Base-by-base conservation (phyloP, 2,888 invertebrate genomes). In the Asteroscopus sphinx region DNA sequence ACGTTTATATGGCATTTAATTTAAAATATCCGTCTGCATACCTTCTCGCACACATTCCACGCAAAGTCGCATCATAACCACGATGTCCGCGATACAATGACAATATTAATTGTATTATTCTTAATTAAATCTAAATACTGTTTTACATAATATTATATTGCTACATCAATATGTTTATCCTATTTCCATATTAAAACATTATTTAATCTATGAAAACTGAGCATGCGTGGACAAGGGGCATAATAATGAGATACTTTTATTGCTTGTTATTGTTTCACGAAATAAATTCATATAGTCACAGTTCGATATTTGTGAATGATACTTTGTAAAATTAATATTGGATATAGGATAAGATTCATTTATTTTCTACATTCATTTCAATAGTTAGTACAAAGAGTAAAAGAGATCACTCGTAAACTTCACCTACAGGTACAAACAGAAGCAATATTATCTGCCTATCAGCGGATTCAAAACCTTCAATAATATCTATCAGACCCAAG, bases 1-100 rank as follows among this genome's bases (percentile, higher is more conserved):
- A 66, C 56, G 40, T 66, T 52, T 70, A 68, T 73, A 75, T 75
- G 76, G 75, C 75, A 75, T 72, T 67, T 48, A 71, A 46, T 56
- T 48, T 44, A 55, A 49, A 60, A 62, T 53, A 54, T 59, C 35
- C 25, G 36, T 6, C 16, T 33, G 44, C 28, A 45, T 25, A 54
- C 39, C 39, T 33, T 40, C 42, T 39, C 13, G 16, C 51, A 55
- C 32, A 42, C n/a, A 46, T 47, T n/a, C 16, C 16, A 35, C 16
- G 17, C 36, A 7, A 37, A 25, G 21, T 45, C 52, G 37, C 45
- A 13, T 46, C 13, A 39, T 52, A 35, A 52, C 39, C 26, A n/a
- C 1, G 17, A n/a, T n/a, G n/a, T n/a, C n/a, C 30, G 36, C 47
- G 25, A 56, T 30, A 52, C 7, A 44, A 54, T 45, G 37, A 52